phyloP scores from a whole-genome alignment of 2,113 vertebrate genomes.

The Edolisoma coerulescens region DNA sequence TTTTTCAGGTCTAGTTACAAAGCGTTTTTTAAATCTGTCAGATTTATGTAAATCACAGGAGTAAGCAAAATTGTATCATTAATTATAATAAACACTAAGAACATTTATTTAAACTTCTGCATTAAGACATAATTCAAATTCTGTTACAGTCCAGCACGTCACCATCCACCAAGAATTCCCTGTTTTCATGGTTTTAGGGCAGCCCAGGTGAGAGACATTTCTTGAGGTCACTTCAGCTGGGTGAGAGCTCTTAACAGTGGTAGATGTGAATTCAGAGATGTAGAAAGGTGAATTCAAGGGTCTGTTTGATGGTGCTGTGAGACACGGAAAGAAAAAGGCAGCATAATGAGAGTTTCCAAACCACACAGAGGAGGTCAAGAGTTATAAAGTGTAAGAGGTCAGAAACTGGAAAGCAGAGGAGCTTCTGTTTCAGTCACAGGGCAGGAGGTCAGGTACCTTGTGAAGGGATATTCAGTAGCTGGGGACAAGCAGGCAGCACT shows the following conservation, averaged over 20 bases:
- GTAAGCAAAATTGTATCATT: not conserved
- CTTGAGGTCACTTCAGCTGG: not conserved
- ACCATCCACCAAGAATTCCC: not conserved
- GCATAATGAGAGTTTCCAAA: not conserved
- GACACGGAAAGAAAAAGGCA: rapidly evolving
- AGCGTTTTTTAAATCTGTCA: not conserved
- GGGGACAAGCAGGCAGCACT: not conserved
- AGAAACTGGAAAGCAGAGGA: not conserved
- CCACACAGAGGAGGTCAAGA: not conserved
- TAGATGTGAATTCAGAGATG: not conserved
- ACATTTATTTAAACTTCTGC: not conserved
- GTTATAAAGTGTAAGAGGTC: not conserved
- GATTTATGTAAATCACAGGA: not conserved
- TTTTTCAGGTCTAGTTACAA: not conserved
- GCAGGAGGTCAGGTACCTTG: not conserved
- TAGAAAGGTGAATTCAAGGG: not conserved
- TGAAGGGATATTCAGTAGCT: not conserved
- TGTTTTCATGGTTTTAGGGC: not conserved
- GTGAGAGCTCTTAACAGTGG: not conserved
- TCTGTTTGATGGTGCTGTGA: not conserved
- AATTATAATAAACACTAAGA: not conserved
- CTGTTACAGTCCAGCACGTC: not conserved
- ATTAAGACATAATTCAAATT: not conserved
- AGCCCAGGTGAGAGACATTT: not conserved
- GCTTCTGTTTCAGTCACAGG: not conserved